Conservation (phyloP, 1,140 invertebrate species). For the Achatina immaculata region DNA sequence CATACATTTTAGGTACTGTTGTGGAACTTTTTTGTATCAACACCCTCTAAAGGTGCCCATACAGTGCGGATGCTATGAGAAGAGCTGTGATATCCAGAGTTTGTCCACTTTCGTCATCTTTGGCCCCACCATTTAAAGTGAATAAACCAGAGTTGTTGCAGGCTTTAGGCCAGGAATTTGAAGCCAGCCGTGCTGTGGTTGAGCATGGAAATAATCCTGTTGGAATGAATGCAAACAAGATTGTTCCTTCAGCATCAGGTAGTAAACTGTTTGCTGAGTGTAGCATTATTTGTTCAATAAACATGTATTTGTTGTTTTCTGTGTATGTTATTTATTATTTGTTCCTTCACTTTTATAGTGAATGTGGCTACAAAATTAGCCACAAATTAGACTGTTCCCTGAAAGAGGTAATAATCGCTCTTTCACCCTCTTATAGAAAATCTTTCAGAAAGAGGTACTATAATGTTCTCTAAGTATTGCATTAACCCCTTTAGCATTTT, state of each 20-base stretch:
- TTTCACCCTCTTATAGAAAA: too few species aligned
- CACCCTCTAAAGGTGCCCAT: slow-evolving; percentile 74
- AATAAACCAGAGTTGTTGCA: slow-evolving; percentile 64
- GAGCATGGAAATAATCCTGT: neutral
- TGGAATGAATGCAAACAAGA: neutral
- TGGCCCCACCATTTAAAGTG: slow-evolving; percentile 48
- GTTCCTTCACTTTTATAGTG: too few species aligned
- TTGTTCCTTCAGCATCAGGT: slow-evolving; percentile 37
- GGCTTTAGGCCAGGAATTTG: slow-evolving; percentile 61
- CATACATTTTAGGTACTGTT: too few species aligned
- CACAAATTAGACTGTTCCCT: too few species aligned
- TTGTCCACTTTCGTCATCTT: slow-evolving; percentile 22
- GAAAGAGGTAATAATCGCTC: too few species aligned
- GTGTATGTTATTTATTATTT: too few species aligned
- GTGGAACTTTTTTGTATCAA: too few species aligned
- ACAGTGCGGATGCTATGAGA: slow-evolving; percentile 76
- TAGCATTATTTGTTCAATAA: slow-evolving; percentile 26
- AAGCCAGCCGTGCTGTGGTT: slow-evolving; percentile 48
- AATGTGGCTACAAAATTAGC: too few species aligned
- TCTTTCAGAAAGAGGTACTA: too few species aligned
- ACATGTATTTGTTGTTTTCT: neutral
- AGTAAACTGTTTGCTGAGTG: slow-evolving; percentile 13
- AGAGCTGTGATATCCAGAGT: slow-evolving; percentile 74
- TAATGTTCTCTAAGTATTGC: too few species aligned
- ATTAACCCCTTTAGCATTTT: too few species aligned